Percentiles rank a stretch among this genome's conserved stretches.
Conservation (phyloP, 1,140 invertebrate species). For the Danaus plexippus region DNA sequence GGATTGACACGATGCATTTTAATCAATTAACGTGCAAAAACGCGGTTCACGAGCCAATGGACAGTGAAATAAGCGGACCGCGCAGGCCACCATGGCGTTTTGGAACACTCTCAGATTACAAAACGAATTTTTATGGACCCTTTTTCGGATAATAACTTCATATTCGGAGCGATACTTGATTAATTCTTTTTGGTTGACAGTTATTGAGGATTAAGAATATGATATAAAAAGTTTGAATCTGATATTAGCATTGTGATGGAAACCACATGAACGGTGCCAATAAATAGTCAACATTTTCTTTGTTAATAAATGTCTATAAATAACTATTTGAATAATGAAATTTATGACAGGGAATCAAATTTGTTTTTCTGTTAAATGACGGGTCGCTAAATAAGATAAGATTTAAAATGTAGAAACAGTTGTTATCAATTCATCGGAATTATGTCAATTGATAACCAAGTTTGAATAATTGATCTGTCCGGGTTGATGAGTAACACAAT, state of each 20-base stretch:
- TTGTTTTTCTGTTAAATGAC: too few species aligned
- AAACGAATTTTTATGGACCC: constrained; percentile 33
- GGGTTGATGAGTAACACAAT: constrained; percentile 31
- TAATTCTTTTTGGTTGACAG: constrained; percentile 25
- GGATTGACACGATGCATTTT: constrained; percentile 64
- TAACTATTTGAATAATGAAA: too few species aligned
- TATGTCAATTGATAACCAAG: constrained; percentile 49
- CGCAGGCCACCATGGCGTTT: constrained; percentile 50
- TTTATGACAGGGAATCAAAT: too few species aligned
- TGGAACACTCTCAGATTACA: constrained; percentile 50
- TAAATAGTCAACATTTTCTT: too few species aligned
- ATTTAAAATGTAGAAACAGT: constrained; percentile 7
- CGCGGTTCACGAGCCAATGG: constrained; percentile 55
- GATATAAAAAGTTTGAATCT: constrained; percentile 18
- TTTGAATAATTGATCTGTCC: constrained; percentile 51
- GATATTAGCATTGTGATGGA: background rate
- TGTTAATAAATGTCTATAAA: too few species aligned
- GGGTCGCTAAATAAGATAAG: constrained; percentile 2
- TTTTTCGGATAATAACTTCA: constrained; percentile 41
- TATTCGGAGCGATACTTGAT: constrained; percentile 44
- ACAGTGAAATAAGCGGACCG: constrained; percentile 59
- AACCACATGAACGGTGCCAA: too few species aligned
- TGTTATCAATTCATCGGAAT: constrained; percentile 35
- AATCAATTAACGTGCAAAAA: constrained; percentile 64
- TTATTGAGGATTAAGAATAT: constrained; percentile 19